Percentiles rank a stretch among this genome's conserved stretches.
Evolutionary conservation across 2,888 invertebrate species (phyloP).

Genomic region (Cephus sareptanus): DNA sequence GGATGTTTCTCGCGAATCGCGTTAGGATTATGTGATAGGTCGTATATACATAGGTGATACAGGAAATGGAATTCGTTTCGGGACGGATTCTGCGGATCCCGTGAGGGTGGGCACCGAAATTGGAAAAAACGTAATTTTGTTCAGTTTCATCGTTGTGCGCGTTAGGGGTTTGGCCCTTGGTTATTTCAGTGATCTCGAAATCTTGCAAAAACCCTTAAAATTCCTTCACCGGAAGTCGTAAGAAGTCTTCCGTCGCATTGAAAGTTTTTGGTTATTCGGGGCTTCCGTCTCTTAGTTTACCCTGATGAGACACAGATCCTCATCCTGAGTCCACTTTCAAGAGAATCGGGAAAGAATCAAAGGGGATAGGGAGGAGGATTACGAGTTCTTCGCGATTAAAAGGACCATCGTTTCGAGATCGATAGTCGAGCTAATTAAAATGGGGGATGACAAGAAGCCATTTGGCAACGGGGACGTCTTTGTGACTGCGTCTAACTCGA

Average conservation of each 20-base stretch:
- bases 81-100: not conserved
- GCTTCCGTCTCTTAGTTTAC: not conserved
- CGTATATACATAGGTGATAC: not conserved
- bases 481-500: not conserved
- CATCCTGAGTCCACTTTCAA: not conserved
- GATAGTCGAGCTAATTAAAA: not conserved
- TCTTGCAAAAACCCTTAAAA: not conserved
- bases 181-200: not conserved
- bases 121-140: not conserved
- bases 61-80: not conserved
- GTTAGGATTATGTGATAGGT: not conserved
- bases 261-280: not conserved
- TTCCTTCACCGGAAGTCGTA: not conserved
- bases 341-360: not conserved
- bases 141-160: not conserved
- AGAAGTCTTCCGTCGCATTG: not conserved
- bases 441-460: not conserved
- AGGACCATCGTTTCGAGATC: not conserved
- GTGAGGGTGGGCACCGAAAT: not conserved
- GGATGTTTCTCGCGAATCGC: not conserved
- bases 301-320: not conserved
- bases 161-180: not conserved
- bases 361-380: too few species aligned
- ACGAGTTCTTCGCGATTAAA: not conserved
- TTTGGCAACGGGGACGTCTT: not conserved